Conservation (phyloP, 2,113 vertebrate species). For the Otis tarda region DNA sequence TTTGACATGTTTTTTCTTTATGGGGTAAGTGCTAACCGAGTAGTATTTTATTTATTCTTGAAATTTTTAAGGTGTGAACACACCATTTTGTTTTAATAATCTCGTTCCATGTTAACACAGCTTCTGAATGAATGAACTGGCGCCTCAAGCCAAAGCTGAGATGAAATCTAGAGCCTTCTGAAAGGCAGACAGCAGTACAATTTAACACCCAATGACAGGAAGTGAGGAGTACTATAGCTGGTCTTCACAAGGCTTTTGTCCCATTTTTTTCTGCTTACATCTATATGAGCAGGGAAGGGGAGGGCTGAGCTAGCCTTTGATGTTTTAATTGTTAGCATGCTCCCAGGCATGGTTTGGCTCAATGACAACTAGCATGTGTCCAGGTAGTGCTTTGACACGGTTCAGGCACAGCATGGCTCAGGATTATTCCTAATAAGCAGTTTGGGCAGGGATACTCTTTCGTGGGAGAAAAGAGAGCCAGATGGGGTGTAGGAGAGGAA, state of each 20-base stretch:
- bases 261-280: not conserved
- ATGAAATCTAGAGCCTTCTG: not conserved
- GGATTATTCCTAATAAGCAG: not conserved
- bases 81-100: not conserved
- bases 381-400: not conserved
- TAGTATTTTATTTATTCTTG: not conserved
- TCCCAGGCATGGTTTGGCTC: not conserved
- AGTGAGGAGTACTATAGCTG: not conserved
- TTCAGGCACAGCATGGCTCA: not conserved
- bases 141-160: not conserved
- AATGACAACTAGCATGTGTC: rapidly evolving
- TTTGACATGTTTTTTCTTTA: not conserved
- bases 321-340: not conserved
- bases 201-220: not conserved
- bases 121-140: not conserved
- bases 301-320: not conserved
- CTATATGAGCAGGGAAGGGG: not conserved
- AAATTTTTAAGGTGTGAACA: not conserved
- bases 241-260: not conserved
- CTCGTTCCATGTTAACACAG: not conserved
- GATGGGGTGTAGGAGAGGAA: not conserved
- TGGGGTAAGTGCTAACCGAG: not conserved
- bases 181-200: not conserved
- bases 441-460: not conserved
- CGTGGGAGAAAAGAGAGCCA: not conserved